Conservation (phyloP, 35 echinoderm and acorn worm genomes). For the Apostichopus parvimensis region DNA sequence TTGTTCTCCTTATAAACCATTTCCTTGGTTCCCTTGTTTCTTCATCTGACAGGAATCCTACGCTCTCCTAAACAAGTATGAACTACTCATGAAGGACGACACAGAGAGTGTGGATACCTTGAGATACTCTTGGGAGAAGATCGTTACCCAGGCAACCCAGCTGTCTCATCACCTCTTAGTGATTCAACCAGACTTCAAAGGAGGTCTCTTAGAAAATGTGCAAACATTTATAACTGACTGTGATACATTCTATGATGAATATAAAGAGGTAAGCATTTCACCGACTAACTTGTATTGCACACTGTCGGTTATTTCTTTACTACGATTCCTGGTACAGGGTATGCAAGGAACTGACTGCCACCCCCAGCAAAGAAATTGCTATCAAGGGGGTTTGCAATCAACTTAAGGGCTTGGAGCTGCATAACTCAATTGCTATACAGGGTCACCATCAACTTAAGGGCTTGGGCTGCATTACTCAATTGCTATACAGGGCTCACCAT, state of each 20-base stretch:
- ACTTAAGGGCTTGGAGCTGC: too few species aligned
- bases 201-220: constrained; percentile 80
- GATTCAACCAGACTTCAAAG: constrained; percentile 93
- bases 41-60: constrained; percentile 86
- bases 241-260: constrained; percentile 67
- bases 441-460: too few species aligned
- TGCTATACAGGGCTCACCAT: too few species aligned
- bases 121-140: constrained; percentile 87
- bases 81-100: constrained; percentile 86
- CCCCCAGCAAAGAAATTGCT: too few species aligned
- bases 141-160: constrained; percentile 72
- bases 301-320: too few species aligned
- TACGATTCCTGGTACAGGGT: too few species aligned
- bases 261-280: constrained; percentile 66
- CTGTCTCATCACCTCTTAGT: constrained; percentile 75
- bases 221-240: constrained; percentile 82
- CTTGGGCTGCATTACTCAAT: background rate
- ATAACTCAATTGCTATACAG: background rate
- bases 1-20: too few species aligned
- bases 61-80: constrained; percentile 87
- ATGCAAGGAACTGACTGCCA: too few species aligned
- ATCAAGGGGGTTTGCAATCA: too few species aligned
- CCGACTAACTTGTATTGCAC: background rate
- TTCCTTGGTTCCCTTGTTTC: background rate
- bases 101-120: constrained; percentile 94